These are phyloP conservation scores for Burhinus bistriatus DNA, from an alignment of 2,113 vertebrate genomes.

Conservation along the genomic window DNA sequence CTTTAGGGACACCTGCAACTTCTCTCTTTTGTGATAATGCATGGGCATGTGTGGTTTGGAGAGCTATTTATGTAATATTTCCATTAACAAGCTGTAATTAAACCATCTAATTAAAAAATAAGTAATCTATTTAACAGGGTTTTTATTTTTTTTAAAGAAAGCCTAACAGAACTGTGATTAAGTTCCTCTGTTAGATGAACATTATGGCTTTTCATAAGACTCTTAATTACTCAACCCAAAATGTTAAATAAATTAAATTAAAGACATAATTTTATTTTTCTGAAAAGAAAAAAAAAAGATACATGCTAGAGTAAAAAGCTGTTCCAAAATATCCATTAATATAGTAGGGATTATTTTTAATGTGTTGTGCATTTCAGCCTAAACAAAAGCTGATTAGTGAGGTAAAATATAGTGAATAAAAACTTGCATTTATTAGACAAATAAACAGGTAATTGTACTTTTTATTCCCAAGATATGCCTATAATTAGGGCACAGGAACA, in stretches of 20 bases:
- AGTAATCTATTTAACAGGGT: constrained; percentile 69
- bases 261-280: constrained; percentile 71
- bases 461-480: not conserved
- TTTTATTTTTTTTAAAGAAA: not conserved
- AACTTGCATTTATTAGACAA: not conserved
- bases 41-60: not conserved
- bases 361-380: not conserved
- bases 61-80: constrained; percentile 75
- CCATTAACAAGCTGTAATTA: constrained; percentile 78
- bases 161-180: constrained; percentile 60
- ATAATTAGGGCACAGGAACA: not conserved
- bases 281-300: not conserved
- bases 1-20: constrained; percentile 52
- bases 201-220: constrained; percentile 68
- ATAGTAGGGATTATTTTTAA: not conserved
- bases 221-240: constrained; percentile 71
- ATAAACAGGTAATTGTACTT: not conserved
- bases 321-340: constrained; percentile 55
- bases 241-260: constrained; percentile 79
- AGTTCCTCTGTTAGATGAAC: constrained; percentile 70
- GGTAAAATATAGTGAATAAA: not conserved
- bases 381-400: not conserved
- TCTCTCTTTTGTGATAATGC: constrained; percentile 50
- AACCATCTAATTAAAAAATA: constrained; percentile 74
- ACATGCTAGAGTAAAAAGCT: not conserved